phyloP scores from a whole-genome alignment of 2,113 vertebrate species.

The Bufo gargarizans region DNA sequence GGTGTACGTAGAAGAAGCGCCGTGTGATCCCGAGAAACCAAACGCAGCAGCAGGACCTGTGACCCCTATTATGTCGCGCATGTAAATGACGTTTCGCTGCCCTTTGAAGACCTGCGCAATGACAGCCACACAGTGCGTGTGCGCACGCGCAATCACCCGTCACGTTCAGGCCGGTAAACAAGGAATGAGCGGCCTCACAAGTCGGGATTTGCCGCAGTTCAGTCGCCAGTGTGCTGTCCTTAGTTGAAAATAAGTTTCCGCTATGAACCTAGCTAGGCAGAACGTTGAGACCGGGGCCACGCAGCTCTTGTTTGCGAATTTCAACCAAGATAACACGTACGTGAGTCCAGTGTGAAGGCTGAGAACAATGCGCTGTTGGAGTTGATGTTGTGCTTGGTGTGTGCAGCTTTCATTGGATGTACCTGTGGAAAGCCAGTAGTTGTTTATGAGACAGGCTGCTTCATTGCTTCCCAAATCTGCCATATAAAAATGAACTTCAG shows the following conservation, averaged over 20 bases:
- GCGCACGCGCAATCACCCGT: slow-evolving; percentile 64
- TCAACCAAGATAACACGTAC: slow-evolving; percentile 99
- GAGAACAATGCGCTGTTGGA: background rate
- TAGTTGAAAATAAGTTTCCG: slow-evolving; percentile 54
- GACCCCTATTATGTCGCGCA: slow-evolving; percentile 4
- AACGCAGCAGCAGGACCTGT: background rate
- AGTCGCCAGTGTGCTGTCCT: slow-evolving; percentile 58
- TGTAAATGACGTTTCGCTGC: background rate
- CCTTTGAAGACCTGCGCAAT: background rate
- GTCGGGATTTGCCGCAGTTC: slow-evolving; percentile 49
- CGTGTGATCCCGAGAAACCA: no score
- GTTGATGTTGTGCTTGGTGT: background rate
- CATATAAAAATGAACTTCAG: no score
- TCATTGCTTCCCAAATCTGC: no score
- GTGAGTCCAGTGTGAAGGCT: slow-evolving; percentile 64
- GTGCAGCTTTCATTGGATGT: background rate
- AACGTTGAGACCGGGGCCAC: slow-evolving; percentile 91
- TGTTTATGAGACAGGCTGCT: no score
- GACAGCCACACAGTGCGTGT: slow-evolving; percentile 46
- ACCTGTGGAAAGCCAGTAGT: no score
- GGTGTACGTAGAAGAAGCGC: no score
- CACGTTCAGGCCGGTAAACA: slow-evolving; percentile 74
- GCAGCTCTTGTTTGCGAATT: slow-evolving; percentile 98
- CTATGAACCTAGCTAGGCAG: slow-evolving; percentile 96
- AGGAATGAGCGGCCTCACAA: slow-evolving; percentile 69